Evolutionary conservation across 2,113 vertebrate genomes (phyloP).

Genomic region (Vulpes vulpes): DNA sequence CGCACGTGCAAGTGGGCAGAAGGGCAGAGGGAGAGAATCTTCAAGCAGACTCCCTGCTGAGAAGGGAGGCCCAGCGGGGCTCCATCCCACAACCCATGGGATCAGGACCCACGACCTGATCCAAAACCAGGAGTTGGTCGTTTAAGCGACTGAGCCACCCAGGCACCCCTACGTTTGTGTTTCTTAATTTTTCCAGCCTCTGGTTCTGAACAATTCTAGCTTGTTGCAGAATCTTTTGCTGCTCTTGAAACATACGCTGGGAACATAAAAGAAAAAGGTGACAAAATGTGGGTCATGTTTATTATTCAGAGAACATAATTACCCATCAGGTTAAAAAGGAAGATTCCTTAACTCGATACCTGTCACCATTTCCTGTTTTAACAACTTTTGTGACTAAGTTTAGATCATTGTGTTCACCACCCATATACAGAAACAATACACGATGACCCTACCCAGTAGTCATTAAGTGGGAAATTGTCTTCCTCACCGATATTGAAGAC

Average conservation of each 20-base stretch:
- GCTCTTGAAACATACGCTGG: conserved; percentile 92
- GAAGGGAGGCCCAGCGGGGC: background rate
- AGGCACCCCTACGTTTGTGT: conserved; percentile 72
- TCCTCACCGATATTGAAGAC: too few relatives aligned
- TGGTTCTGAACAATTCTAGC: conserved; percentile 91
- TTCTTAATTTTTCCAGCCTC: conserved; percentile 92
- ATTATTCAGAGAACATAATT: background rate
- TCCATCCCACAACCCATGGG: background rate
- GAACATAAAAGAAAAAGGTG: conserved; percentile 57
- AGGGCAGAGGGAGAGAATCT: background rate
- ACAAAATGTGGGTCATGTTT: background rate
- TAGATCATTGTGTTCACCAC: too few relatives aligned
- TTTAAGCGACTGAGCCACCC: background rate
- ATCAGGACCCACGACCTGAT: background rate
- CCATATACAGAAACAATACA: too few relatives aligned
- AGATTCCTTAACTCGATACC: too few relatives aligned
- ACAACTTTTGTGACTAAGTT: too few relatives aligned
- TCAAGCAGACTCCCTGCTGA: background rate
- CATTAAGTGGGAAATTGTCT: too few relatives aligned
- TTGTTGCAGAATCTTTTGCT: conserved; percentile 93
- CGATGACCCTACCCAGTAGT: too few relatives aligned
- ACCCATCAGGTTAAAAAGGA: background rate
- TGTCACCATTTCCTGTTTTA: too few relatives aligned
- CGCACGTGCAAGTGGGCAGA: too few relatives aligned
- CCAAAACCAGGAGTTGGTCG: background rate